Base-by-base conservation (phyloP, 2,888 invertebrate species). In the Agrotis puta region DNA sequence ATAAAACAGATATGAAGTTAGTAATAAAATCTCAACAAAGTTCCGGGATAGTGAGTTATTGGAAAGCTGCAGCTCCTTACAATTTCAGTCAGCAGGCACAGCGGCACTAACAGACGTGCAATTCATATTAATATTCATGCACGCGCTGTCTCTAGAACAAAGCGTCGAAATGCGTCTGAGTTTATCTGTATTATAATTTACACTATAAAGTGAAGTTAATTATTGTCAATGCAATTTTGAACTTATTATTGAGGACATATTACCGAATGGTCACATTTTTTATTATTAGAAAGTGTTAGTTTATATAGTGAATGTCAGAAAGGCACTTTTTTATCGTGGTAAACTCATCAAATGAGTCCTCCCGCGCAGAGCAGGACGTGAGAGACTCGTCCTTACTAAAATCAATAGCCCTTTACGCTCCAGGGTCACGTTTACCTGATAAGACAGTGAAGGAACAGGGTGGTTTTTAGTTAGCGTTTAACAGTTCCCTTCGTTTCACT, bases 51-150 rank as follows among this genome's bases (percentile, higher is more conserved):
- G 47, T 24, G 6, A 16, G 7, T 57, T 72, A 79, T 64, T 62
- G 13, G 61, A 79, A 79, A 79, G 61, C 54, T 48, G 58, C 27
- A 57, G 14, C 59, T 22, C 20, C 51, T 48, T 54, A 48, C 24
- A 53, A 14, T 61, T 59, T 39, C 62, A 65, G 51, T 76, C 65
- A 45, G 48, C 20, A 79, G 65, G 58, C 66, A 16, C 16, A 47
- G 53, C 69, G 33, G 53, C 47, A 51, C 43, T 43, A 39, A 75
- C 70, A 75, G 75, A 54, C 70, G 64, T 64, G 61, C 48, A 18
- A 45, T 27, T 64, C 48, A 69, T 74, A 75, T 80, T 63, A 81
- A 74, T 78, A 78, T 78, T 70, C 81, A 81, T 75, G 39, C 47
- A 39, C 54, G 58, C 62, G 53, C 64, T 57, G 74, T 18, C n/a